Evolutionary conservation across 2,797 vertebrate species (phyloP).

Genomic region (Coranthus polyacanthus): DNA sequence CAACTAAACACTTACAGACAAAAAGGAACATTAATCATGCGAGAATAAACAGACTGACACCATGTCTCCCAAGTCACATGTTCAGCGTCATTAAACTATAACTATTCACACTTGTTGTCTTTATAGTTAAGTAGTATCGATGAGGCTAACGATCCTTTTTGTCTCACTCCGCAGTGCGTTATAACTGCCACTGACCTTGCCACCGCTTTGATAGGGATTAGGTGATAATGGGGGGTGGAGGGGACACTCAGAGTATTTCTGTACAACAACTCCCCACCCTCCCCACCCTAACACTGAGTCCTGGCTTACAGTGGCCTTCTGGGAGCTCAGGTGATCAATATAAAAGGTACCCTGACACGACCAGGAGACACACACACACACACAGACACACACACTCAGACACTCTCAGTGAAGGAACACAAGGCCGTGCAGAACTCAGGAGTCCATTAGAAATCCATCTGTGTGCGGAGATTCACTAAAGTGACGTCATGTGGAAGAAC

Average conservation of each 20-base stretch:
- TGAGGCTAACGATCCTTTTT: slow-evolving; percentile 46
- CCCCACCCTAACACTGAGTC: slow-evolving; percentile 38
- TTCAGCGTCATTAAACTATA: slow-evolving; percentile 2
- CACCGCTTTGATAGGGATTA: slow-evolving; percentile 48
- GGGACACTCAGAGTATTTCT: too few species aligned
- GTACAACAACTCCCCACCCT: too few species aligned
- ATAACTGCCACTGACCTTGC: slow-evolving; percentile 56
- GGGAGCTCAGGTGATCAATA: slow-evolving; percentile 65
- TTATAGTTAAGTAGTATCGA: slow-evolving; percentile 59
- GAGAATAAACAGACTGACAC: background rate
- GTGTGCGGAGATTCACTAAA: slow-evolving; percentile 11
- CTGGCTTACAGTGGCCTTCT: slow-evolving; percentile 37
- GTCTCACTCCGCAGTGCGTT: slow-evolving; percentile 10
- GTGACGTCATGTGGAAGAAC: slow-evolving; percentile 82
- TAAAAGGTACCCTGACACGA: slow-evolving; percentile 62
- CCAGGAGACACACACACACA: slow-evolving; percentile 42
- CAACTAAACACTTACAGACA: background rate
- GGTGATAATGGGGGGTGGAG: slow-evolving; percentile 52
- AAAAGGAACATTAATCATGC: background rate
- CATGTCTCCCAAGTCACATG: background rate
- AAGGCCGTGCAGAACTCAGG: slow-evolving; percentile 19
- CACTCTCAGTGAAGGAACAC: slow-evolving; percentile 46
- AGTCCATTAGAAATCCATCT: slow-evolving; percentile 1
- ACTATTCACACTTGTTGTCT: slow-evolving; percentile 26
- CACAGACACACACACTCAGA: slow-evolving; percentile 40